Conservation (phyloP, 2,113 vertebrate species). For the Machaerirhynchus nigripectus region DNA sequence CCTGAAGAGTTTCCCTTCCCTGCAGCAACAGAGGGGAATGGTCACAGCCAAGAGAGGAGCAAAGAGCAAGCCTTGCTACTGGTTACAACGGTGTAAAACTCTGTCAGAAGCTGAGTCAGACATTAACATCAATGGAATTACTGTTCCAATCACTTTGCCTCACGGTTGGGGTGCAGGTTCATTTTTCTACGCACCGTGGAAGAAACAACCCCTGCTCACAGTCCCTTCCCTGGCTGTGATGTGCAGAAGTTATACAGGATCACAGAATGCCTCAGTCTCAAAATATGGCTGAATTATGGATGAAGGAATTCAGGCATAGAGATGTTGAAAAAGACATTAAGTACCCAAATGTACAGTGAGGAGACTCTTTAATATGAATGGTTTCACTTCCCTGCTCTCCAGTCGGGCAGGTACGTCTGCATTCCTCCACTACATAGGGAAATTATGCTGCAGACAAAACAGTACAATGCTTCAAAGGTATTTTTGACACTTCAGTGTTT, state of each 20-base stretch:
- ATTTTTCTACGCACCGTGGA: not conserved
- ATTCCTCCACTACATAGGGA: not conserved
- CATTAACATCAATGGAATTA: not conserved
- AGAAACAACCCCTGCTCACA: not conserved
- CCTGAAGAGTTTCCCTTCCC: not conserved
- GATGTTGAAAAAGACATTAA: not conserved
- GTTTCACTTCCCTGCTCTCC: not conserved
- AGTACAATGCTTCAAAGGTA: not conserved
- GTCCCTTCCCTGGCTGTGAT: not conserved
- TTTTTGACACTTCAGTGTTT: not conserved
- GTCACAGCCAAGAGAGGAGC: not conserved
- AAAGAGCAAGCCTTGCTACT: not conserved
- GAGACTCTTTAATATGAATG: not conserved
- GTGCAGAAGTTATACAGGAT: not conserved
- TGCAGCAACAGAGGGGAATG: not conserved
- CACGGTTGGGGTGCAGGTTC: not conserved
- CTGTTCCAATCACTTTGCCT: not conserved
- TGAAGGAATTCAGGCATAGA: not conserved
- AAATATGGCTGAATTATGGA: not conserved
- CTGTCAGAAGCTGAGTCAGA: not conserved
- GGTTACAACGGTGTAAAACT: not conserved
- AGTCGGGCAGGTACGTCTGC: not conserved
- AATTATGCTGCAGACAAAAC: not conserved
- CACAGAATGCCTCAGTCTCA: accelerated
- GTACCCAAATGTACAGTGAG: not conserved